Evolutionary conservation across 2,113 vertebrate genomes (phyloP), one percentile per base, ranked within the genome.

Genomic region (Crotalus tigris): DNA sequence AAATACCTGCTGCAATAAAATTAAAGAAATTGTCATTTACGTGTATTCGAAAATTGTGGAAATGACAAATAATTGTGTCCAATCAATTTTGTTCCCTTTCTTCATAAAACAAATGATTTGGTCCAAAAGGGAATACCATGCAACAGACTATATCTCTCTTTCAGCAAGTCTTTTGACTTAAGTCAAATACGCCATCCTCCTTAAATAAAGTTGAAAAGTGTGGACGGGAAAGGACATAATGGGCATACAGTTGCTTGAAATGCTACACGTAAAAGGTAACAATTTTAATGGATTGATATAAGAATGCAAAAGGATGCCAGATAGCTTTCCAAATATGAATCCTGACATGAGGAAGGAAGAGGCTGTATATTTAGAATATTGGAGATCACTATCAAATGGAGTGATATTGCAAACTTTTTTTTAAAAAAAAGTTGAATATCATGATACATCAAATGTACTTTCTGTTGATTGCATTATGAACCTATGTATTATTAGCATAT

Each of bases 81-180:
- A 86, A 23, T 53, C 87, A 23, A 39, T 1, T 2, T 9, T 59
- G 55, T 93, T 90, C 21, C 39, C 44, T 58, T 59, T 93, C 46
- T 90, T 59, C 33, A 33, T 90, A 19, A 58, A 93, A 33, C 21
- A 55, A 58, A 7, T 93, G 69, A 33, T 85, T 93, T 81, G 59
- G 57, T 61, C 33, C 46, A 61, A 61, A 93, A 90, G 92, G 88
- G 88, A 89, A 86, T 90, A 90, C 88, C 57, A 15, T 90, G 64
- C 92, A 90, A 93, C 88, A 86, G 92, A 86, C 46, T 90, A 24
- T 90, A 90, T 90, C 88, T 93, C 88, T 93, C 46, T 93, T 90
- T 93, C 92, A 93, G 92, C 92, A 61, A 93, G 55, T 26, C 57
- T 87, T 92, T 93, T 93, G 88, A 86, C 46, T 93, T 90, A 90